Conservation (phyloP, 2,113 vertebrate genomes). For the Microcebus tavaratra region DNA sequence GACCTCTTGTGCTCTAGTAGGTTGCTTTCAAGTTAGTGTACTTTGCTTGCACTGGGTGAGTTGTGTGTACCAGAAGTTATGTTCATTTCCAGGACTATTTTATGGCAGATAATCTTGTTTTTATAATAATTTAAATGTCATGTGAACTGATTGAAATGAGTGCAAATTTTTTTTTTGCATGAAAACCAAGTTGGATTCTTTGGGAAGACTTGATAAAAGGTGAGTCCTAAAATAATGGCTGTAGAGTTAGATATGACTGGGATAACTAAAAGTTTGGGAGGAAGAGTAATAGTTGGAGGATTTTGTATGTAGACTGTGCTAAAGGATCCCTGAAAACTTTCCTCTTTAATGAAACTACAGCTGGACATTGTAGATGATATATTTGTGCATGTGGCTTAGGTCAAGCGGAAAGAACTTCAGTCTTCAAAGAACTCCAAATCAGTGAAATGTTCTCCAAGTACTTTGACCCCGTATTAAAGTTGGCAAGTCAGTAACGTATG, state of each 20-base stretch:
- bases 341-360: neutral
- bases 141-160: neutral
- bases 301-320: neutral
- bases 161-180: neutral
- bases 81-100: neutral
- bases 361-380: neutral
- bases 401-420: neutral
- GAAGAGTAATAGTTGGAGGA: neutral
- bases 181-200: constrained; percentile 34
- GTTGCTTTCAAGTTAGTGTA: neutral
- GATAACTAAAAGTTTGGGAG: neutral
- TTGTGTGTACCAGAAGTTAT: neutral
- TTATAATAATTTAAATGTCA: neutral
- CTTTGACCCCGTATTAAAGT: neutral
- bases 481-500: neutral
- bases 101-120: neutral
- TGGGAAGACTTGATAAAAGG: constrained; percentile 52
- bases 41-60: neutral
- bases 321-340: neutral
- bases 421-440: neutral
- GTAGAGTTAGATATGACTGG: neutral
- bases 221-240: constrained; percentile 44
- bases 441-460: neutral
- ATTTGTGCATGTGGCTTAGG: neutral
- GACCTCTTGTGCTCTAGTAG: neutral